A percentile compares a stretch with the other conserved stretches of the same genome.
These are phyloP conservation scores for Corynorhinus townsendii DNA, from an alignment of 2,113 vertebrate species.

Conservation along the genomic window DNA sequence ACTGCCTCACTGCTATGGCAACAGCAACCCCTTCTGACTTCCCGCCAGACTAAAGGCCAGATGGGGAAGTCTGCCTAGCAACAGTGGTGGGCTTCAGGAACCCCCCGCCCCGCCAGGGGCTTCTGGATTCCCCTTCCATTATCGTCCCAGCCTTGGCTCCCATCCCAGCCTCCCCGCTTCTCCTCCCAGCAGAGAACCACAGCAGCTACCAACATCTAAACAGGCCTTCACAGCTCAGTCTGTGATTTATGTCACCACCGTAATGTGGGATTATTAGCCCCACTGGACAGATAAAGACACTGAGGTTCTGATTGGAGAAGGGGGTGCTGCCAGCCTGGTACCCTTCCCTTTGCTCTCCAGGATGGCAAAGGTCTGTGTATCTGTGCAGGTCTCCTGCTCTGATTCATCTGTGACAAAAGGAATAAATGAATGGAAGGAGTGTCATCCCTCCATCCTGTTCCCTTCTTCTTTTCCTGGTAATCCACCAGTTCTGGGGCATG, in stretches of 20 bases:
- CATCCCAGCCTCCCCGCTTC: background rate
- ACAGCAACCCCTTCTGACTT: slow-evolving; percentile 64
- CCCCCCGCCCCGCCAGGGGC: background rate
- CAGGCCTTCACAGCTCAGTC: background rate
- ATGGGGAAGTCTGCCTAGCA: slow-evolving; percentile 77
- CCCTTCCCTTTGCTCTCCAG: too few relatives aligned
- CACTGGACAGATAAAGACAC: background rate
- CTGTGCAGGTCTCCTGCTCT: background rate
- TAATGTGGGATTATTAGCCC: background rate
- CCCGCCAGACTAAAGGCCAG: slow-evolving; percentile 51
- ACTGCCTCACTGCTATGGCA: slow-evolving; percentile 77
- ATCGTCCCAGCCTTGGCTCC: background rate
- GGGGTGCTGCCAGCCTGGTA: background rate
- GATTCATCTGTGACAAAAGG: background rate
- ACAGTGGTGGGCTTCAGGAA: slow-evolving; percentile 20
- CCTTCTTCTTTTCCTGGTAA: background rate
- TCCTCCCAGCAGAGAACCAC: background rate
- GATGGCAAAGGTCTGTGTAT: background rate
- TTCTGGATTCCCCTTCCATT: background rate
- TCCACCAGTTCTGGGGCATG: accelerated
- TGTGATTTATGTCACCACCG: background rate
- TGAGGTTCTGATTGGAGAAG: background rate
- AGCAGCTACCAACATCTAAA: background rate
- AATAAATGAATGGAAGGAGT: background rate
- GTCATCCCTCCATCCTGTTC: background rate